Percentiles rank a stretch among this genome's conserved stretches.
phyloP scores from a whole-genome alignment of 2,797 vertebrate genomes.

The Gymnoscopelus braueri region DNA sequence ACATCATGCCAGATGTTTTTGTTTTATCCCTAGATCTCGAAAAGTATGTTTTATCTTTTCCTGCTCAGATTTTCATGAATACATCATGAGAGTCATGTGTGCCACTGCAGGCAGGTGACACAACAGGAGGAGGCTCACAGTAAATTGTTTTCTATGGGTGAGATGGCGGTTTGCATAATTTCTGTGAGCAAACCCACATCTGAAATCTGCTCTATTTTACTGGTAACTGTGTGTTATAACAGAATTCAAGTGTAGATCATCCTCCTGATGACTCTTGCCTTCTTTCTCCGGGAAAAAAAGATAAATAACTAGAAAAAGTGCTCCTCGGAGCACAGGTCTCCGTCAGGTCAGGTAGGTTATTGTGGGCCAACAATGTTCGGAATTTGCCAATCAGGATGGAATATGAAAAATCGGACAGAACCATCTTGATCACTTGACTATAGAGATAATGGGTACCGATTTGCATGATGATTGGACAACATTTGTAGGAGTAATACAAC shows the following conservation, averaged over 20 bases:
- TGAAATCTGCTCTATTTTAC: not conserved
- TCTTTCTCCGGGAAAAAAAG: not conserved
- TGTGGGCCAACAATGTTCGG: no score
- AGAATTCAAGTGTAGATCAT: conserved; percentile 22
- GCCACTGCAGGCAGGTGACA: conserved; percentile 20
- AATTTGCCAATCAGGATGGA: no score
- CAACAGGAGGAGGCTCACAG: conserved; percentile 11
- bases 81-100: conserved; percentile 35
- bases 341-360: no score
- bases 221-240: not conserved
- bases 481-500: no score
- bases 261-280: conserved; percentile 1
- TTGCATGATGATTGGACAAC: no score
- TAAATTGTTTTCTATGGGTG: conserved; percentile 5
- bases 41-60: conserved; percentile 34
- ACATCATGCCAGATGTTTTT: conserved; percentile 39
- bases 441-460: no score
- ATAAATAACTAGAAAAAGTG: no score
- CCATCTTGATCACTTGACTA: no score
- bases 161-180: not conserved
- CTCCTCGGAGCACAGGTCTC: no score
- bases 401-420: no score
- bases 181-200: not conserved
- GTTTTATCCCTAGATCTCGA: conserved; percentile 33
- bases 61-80: conserved; percentile 48